phyloP scores from a whole-genome alignment of 2,113 vertebrate genomes.

The Recurvirostra avosetta region DNA sequence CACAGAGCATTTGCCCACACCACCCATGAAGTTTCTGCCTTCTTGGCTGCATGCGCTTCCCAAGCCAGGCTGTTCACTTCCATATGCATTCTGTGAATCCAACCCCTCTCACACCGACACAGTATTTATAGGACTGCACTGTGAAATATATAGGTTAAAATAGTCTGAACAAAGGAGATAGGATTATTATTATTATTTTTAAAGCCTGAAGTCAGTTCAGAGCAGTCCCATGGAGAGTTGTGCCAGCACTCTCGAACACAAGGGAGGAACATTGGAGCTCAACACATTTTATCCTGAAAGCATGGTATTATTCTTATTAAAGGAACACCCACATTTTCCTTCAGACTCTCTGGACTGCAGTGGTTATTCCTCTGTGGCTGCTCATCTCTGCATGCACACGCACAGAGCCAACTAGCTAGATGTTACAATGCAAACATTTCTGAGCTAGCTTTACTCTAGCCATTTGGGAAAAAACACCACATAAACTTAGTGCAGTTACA shows the following conservation, averaged over 20 bases:
- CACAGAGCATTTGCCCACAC: background rate
- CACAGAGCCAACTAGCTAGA: background rate
- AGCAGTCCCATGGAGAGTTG: background rate
- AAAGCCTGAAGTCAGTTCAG: background rate
- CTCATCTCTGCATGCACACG: rapidly evolving
- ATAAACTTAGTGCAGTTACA: background rate
- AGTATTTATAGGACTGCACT: background rate
- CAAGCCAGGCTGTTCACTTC: background rate
- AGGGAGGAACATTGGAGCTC: background rate
- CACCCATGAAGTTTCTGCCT: background rate
- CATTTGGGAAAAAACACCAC: background rate
- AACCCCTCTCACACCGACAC: background rate
- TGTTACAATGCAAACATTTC: background rate
- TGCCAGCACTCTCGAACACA: background rate
- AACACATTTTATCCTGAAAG: background rate
- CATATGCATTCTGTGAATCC: rapidly evolving
- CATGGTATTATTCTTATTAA: background rate
- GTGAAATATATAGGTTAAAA: background rate
- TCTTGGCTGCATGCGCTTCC: background rate
- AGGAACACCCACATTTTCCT: background rate
- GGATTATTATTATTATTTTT: background rate
- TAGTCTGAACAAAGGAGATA: background rate
- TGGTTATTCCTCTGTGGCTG: background rate
- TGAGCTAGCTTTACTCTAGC: background rate
- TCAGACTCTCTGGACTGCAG: background rate